Conservation (phyloP, 2,888 invertebrate genomes). For the Schizotus pectinicornis region DNA sequence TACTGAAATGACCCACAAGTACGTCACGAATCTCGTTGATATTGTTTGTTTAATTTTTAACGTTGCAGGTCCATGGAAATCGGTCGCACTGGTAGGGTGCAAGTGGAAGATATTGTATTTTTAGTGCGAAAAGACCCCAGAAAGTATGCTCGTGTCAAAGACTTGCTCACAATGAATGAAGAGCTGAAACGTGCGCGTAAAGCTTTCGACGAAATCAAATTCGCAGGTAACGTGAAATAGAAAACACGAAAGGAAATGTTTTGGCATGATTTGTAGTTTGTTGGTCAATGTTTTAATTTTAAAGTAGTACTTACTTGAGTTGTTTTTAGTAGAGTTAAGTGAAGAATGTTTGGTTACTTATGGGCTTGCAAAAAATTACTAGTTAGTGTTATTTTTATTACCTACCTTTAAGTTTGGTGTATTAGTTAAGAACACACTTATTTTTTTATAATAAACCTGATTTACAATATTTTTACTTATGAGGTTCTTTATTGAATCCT, state of each 20-base stretch:
- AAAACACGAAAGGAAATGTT: not conserved
- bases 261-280: no score
- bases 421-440: no score
- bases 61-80: constrained; percentile 90
- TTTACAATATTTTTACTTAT: not conserved
- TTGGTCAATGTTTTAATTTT: no score
- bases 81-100: constrained; percentile 93
- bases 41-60: not conserved
- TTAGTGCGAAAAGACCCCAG: constrained; percentile 93
- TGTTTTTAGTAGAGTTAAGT: no score
- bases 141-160: constrained; percentile 97
- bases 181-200: constrained; percentile 98
- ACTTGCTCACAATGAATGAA: constrained; percentile 97
- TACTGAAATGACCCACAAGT: constrained; percentile 89
- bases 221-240: constrained; percentile 74
- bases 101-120: constrained; percentile 97
- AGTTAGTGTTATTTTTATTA: no score
- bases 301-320: no score
- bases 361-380: no score
- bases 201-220: constrained; percentile 99
- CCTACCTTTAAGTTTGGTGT: no score
- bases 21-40: constrained; percentile 37
- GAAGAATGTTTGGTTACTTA: no score
- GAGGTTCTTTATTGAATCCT: not conserved
- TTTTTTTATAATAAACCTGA: no score